Base-by-base conservation (phyloP, 2,797 vertebrate genomes). In the Sternarchorhynchus goeldii region DNA sequence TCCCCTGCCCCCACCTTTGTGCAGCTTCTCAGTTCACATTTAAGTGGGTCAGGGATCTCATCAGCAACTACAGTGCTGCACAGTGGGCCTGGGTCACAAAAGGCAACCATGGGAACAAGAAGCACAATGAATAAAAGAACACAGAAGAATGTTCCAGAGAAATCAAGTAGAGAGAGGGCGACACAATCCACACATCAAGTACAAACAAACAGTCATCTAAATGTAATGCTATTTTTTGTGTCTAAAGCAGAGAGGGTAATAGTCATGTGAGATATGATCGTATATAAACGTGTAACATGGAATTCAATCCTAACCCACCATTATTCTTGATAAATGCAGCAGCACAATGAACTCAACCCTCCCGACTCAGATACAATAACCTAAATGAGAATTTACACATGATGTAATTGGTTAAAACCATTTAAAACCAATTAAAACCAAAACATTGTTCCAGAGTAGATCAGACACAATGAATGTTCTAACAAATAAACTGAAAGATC, bases 11-110 rank as follows among this genome's bases (percentile, higher is more conserved):
- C 84, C 84, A 82, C 86, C 81, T 77, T 57, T 57, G 75, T 56
- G 84, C 84, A 56, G 85, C 84, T 88, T 87, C 86, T 78, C 85
- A 75, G 86, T 78, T 88, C 81, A 85, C 81, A 83, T 88, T 88
- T 84, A 75, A 92, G 71, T 90, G 72, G 89, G 90, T 90, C 89
- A 89, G 73, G 77, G 76, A 89, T 88, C 82, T 84, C 89, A 84
- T 85, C 87, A 88, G 84, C 78, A 81, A 86, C 36, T 62, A 84
- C 39, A 86, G 86, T 67, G 69, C 77, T 69, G 85, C 68, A 83
- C 85, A 83, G 88, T 84, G 83, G 83, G 78, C 78, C 84, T 10
- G 14, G 73, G 57, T 84, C 82, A 84, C 83, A 67, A 56, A 82
- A 90, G 67, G 72, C 7, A 21, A 21, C 73, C 34, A 4, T 45